Evolutionary conservation across 2,797 vertebrate genomes (phyloP).

Genomic region (Lophius americanus): DNA sequence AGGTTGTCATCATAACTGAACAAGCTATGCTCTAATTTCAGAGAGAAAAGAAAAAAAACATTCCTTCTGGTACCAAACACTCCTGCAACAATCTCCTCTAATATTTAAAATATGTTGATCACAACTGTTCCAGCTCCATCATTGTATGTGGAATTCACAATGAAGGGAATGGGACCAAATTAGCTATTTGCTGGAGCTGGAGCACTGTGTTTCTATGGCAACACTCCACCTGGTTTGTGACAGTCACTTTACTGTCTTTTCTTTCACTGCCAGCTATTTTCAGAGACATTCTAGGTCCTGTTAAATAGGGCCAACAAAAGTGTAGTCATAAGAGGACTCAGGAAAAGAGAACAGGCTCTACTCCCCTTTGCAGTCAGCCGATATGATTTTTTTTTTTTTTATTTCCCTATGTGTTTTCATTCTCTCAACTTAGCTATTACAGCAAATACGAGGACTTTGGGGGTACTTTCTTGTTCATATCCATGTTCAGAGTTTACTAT

Average conservation of each 20-base stretch:
- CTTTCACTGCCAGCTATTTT: constrained; percentile 53
- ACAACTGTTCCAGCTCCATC: constrained; percentile 70
- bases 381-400: constrained; percentile 8
- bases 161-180: constrained; percentile 68
- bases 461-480: constrained; percentile 40
- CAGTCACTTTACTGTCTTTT: constrained; percentile 69
- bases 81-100: constrained; percentile 39
- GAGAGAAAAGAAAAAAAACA: constrained; percentile 11
- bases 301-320: constrained; percentile 28
- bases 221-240: constrained; percentile 75
- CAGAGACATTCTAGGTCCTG: constrained; percentile 34
- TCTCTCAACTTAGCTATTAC: constrained; percentile 22
- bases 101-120: constrained; percentile 74
- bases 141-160: constrained; percentile 66
- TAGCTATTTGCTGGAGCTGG: constrained; percentile 77
- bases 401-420: constrained; percentile 12
- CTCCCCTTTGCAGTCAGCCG: not conserved
- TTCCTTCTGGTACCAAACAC: constrained; percentile 38
- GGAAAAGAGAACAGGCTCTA: constrained; percentile 13
- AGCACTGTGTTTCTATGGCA: constrained; percentile 80
- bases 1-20: constrained; percentile 59
- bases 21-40: constrained; percentile 46
- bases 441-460: constrained; percentile 31
- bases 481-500: constrained; percentile 58
- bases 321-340: constrained; percentile 24